A percentile compares a stretch with the other conserved stretches of the same genome.
phyloP scores from a whole-genome alignment of 2,888 invertebrate species.

The Ophraella communa region DNA sequence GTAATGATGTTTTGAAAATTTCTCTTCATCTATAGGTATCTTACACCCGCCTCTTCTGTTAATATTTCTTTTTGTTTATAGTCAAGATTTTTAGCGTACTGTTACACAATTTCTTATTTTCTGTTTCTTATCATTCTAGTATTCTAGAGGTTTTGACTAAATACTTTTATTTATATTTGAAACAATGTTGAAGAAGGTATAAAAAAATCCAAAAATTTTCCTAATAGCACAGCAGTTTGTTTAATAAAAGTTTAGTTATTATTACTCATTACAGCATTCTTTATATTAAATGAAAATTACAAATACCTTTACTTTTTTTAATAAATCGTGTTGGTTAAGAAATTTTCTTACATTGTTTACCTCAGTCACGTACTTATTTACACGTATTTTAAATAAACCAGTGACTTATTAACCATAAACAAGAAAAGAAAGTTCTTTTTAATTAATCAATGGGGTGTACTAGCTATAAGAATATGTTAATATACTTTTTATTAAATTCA shows the following conservation, averaged over 20 bases:
- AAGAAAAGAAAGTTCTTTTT: neutral
- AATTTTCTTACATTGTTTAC: conserved; percentile 5
- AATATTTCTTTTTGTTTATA: too few species aligned
- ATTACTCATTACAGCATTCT: neutral
- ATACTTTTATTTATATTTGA: too few species aligned
- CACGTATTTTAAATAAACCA: neutral
- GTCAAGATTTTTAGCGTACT: too few species aligned
- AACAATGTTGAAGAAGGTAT: neutral
- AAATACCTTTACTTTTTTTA: neutral
- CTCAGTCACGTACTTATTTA: conserved; percentile 2
- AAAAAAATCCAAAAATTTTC: neutral
- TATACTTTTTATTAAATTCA: neutral
- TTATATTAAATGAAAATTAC: neutral
- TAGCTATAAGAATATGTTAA: neutral
- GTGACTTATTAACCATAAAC: neutral
- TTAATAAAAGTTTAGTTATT: neutral
- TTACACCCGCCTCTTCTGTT: too few species aligned
- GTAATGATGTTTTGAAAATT: too few species aligned
- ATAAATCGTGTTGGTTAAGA: neutral
- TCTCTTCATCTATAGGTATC: too few species aligned
- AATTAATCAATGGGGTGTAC: neutral
- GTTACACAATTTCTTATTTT: too few species aligned
- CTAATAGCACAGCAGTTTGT: neutral
- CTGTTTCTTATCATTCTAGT: too few species aligned
- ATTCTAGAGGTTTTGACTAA: too few species aligned